A percentile compares a stretch with the other conserved stretches of the same genome.
Evolutionary conservation across 2,888 invertebrate species (phyloP).

Genomic region (Hirtodrosophila trivittata): DNA sequence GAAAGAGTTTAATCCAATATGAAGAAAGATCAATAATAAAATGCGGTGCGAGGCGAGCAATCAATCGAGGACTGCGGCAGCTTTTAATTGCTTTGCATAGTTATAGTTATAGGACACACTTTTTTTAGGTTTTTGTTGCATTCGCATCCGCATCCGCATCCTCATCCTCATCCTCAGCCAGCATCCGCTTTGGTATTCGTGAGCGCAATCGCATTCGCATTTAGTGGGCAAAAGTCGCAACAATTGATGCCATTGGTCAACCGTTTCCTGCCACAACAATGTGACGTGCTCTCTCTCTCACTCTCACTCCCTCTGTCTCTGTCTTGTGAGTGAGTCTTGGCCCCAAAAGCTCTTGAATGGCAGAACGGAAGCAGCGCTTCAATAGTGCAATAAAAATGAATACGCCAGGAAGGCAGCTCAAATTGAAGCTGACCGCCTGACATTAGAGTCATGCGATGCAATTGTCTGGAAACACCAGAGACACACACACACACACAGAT

Average conservation of each 20-base stretch:
- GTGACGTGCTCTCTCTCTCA: conserved; percentile 28
- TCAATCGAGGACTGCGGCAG: conserved; percentile 62
- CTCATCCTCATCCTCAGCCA: too few species aligned
- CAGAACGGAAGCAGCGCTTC: conserved; percentile 44
- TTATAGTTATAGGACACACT: conserved; percentile 16
- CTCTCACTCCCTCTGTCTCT: neutral
- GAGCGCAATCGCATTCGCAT: conserved; percentile 7
- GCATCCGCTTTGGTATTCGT: conserved; percentile 3
- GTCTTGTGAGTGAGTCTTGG: conserved; percentile 18
- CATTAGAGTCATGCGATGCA: conserved; percentile 47
- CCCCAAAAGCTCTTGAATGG: conserved; percentile 35
- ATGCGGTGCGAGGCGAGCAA: conserved; percentile 42
- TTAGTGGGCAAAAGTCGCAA: conserved; percentile 33
- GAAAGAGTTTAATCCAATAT: conserved; percentile 28
- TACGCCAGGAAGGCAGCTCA: conserved; percentile 53
- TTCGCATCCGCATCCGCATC: conserved; percentile 23
- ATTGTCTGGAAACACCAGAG: conserved; percentile 25
- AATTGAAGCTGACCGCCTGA: conserved; percentile 65
- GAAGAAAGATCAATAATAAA: neutral
- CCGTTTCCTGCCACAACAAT: conserved; percentile 59
- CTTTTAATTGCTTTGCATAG: conserved; percentile 73
- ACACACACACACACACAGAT: conserved; percentile 15
- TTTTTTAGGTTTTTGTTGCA: too few species aligned
- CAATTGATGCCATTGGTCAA: conserved; percentile 44
- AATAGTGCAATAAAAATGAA: conserved; percentile 47